These are phyloP conservation scores for Tenthredo amoena DNA, from an alignment of 2,888 invertebrate species.

Conservation along the genomic window DNA sequence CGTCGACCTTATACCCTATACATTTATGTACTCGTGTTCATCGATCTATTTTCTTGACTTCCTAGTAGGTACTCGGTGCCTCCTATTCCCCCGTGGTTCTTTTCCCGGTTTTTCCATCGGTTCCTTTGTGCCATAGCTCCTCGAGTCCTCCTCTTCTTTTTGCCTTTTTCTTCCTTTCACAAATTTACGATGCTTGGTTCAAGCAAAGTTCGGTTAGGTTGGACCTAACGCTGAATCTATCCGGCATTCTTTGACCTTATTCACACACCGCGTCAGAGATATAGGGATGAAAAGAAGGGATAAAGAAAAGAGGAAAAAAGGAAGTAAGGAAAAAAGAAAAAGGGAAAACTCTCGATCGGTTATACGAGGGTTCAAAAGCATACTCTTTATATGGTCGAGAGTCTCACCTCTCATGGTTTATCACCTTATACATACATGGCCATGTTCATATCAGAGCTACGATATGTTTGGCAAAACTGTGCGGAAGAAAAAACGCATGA, in stretches of 20 bases:
- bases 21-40: background rate
- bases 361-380: slow-evolving; percentile 9
- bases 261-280: background rate
- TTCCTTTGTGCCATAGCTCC: slow-evolving; percentile 10
- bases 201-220: slow-evolving; percentile 8
- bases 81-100: background rate
- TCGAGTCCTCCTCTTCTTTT: background rate
- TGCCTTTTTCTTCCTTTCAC: slow-evolving; percentile 2
- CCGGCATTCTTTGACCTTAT: slow-evolving; percentile 31
- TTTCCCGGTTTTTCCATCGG: background rate
- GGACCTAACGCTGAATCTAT: slow-evolving; percentile 22
- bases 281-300: background rate
- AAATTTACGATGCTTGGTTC: slow-evolving; percentile 30
- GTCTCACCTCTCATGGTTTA: background rate
- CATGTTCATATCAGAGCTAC: background rate
- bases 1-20: background rate
- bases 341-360: background rate
- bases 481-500: background rate
- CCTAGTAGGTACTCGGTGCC: background rate
- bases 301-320: background rate
- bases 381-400: slow-evolving; percentile 14
- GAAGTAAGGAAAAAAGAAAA: background rate
- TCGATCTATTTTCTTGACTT: slow-evolving; percentile 18
- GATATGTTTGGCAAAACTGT: background rate
- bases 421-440: background rate